Base-by-base conservation (phyloP, 2,113 vertebrate genomes). In the Ornithorhynchus anatinus region DNA sequence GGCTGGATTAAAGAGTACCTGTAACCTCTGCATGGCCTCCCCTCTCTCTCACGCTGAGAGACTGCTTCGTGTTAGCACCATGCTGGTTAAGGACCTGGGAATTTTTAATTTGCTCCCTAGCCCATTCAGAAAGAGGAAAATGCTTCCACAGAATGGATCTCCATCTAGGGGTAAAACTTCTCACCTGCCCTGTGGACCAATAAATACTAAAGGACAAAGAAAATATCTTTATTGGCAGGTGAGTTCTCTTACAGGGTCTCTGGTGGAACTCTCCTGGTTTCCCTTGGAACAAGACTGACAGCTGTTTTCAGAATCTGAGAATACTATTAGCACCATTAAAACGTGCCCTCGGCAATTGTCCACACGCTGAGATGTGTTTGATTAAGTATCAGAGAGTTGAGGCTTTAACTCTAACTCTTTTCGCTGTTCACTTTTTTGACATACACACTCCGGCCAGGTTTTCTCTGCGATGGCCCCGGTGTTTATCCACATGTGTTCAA, bases 1-100 rank as follows among this genome's bases (percentile, higher is more conserved):
- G 92, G 95, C 82, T 35, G 89, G 83, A 85, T 92, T 86, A n/a
- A 89, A 91, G 89, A 86, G 90, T 91, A 94, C 95, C 94, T 94
- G 94, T 91, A 87, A 84, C 78, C 43, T 73, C 83, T 2, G 1
- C 45, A 11, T 2, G 29, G 89, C 80, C 89, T 80, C 58, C 42
- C 58, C 7, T 36, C 75, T 11, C 5, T 35, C 84, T 89, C 95
- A 93, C 15, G 90, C 93, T 84, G 91, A 84, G 92, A 92, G 85
- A 48, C 31, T 33, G 65, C 89, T 89, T 81, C 86, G 45, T 74
- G 89, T 77, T 86, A 94, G 88, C 89, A 86, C 84, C 22, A 82
- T 64, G 72, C 85, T 79, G 85, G 68, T 91, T 80, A 60, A 72
- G 59, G 84, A 59, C 79, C 58, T 0, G 0, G 4, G 37, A 23